These are phyloP conservation scores for Beaufortia kweichowensis DNA, from an alignment of 2,113 vertebrate genomes.

Conservation along the genomic window DNA sequence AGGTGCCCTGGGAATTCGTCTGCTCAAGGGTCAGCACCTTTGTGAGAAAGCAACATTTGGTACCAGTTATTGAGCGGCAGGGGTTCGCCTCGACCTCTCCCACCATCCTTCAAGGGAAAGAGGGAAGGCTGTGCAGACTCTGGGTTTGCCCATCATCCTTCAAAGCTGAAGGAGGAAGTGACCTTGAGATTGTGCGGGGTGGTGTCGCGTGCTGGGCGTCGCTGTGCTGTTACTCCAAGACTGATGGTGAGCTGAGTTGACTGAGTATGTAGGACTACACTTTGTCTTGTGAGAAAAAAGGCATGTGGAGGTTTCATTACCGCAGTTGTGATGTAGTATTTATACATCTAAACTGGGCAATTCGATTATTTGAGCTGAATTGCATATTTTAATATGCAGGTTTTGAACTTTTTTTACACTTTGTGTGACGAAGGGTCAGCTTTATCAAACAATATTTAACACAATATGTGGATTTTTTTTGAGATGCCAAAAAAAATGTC, in stretches of 20 bases:
- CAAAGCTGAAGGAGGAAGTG: slow-evolving; percentile 66
- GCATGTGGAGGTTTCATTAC: background rate
- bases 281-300: slow-evolving; percentile 33
- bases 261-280: slow-evolving; percentile 25
- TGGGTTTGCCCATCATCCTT: slow-evolving; percentile 66
- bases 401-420: too few relatives aligned
- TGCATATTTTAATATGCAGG: too few relatives aligned
- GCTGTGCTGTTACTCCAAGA: slow-evolving; percentile 54
- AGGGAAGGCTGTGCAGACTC: slow-evolving; percentile 52
- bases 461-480: background rate
- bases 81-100: slow-evolving; percentile 55
- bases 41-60: slow-evolving; percentile 74
- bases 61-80: slow-evolving; percentile 73
- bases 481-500: background rate
- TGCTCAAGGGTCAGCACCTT: slow-evolving; percentile 70
- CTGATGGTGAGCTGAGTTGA: slow-evolving; percentile 48
- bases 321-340: background rate
- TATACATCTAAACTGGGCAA: background rate
- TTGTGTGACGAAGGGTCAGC: too few relatives aligned
- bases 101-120: slow-evolving; percentile 62
- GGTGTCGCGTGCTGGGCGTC: slow-evolving; percentile 48
- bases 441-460: too few relatives aligned
- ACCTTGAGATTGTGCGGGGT: slow-evolving; percentile 66
- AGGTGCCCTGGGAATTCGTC: slow-evolving; percentile 70
- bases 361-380: background rate